Evolutionary conservation across 2,113 vertebrate genomes (phyloP).

Genomic region (Stegostoma tigrinum): DNA sequence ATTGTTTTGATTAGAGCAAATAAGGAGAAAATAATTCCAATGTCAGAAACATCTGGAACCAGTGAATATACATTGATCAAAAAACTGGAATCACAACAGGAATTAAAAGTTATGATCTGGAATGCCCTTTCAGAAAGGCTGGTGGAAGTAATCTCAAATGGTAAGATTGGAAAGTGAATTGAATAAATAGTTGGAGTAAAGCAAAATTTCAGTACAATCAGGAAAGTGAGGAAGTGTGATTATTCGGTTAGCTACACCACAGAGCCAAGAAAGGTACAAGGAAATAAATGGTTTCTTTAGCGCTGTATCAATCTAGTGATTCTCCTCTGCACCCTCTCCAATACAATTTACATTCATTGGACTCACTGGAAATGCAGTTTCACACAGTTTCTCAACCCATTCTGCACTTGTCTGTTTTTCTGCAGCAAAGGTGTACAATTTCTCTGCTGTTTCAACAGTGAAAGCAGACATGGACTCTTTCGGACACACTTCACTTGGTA

Average conservation of each 20-base stretch:
- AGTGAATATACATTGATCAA: not conserved
- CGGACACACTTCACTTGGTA: constrained; percentile 67
- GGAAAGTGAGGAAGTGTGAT: no score
- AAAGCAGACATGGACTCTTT: constrained; percentile 77
- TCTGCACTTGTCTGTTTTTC: constrained; percentile 62
- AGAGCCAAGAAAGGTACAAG: not conserved
- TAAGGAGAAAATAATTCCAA: not conserved
- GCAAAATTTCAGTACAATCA: not conserved
- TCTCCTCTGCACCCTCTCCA: not conserved
- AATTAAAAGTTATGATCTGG: not conserved
- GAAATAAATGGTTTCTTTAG: no score
- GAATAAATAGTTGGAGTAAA: not conserved
- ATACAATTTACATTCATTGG: no score
- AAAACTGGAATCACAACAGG: not conserved
- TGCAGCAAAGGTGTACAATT: constrained; percentile 74
- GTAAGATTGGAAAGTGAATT: not conserved
- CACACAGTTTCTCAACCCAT: constrained; percentile 85
- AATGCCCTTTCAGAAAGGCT: not conserved
- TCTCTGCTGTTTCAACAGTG: constrained; percentile 84
- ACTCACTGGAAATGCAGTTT: constrained; percentile 86
- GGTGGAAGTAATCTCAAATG: not conserved
- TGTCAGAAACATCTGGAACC: not conserved
- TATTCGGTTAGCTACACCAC: not conserved
- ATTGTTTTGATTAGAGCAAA: not conserved
- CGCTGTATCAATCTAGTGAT: not conserved